Conservation (phyloP, 2,113 vertebrate genomes). For the Corythornis vintsioides region DNA sequence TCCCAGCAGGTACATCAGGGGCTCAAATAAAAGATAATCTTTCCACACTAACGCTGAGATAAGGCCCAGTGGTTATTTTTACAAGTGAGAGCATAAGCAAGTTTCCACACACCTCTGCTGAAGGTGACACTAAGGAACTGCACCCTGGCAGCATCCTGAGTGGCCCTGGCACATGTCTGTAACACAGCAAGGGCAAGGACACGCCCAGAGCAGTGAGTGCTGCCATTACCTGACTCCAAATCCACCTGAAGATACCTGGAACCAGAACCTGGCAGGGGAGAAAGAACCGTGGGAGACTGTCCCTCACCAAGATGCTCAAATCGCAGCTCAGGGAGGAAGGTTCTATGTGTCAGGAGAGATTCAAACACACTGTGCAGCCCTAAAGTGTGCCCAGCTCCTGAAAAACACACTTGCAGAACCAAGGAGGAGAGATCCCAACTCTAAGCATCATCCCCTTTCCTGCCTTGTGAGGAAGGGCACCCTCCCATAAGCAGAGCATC, state of each 20-base stretch:
- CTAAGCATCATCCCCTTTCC: background rate
- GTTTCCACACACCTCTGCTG: background rate
- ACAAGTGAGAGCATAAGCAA: background rate
- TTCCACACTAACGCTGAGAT: background rate
- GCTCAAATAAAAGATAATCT: background rate
- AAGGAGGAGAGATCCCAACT: background rate
- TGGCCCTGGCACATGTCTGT: fast-evolving
- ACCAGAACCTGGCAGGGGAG: background rate
- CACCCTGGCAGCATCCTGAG: background rate
- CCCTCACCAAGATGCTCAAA: background rate
- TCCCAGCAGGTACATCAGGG: background rate
- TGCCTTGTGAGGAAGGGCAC: background rate
- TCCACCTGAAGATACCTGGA: background rate
- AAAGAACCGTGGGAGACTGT: background rate
- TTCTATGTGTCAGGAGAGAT: background rate
- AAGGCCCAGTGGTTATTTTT: background rate
- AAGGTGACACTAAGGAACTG: background rate
- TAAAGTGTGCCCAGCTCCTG: background rate
- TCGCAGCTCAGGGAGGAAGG: background rate
- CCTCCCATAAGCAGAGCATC: background rate
- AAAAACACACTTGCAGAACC: background rate
- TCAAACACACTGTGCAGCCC: background rate
- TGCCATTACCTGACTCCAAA: background rate
- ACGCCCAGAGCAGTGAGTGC: background rate
- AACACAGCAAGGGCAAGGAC: background rate